Percentiles rank a stretch among this genome's conserved stretches.
Evolutionary conservation across 2,888 invertebrate genomes (phyloP).

Genomic region (Lasioglossum oenotherae): DNA sequence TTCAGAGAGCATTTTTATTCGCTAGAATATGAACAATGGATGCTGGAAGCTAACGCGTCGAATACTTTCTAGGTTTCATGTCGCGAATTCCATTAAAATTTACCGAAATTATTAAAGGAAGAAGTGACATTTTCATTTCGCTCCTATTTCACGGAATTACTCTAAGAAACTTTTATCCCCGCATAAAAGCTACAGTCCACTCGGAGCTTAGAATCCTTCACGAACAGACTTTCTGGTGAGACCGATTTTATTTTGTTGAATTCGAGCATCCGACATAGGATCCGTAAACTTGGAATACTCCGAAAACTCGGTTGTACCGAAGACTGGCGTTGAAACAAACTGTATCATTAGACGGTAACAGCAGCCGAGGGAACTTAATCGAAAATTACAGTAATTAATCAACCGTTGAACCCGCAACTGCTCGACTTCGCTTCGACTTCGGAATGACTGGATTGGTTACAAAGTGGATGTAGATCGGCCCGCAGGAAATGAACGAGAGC

Average conservation of each 20-base stretch:
- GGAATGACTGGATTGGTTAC: not conserved
- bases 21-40: too few relatives aligned
- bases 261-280: not conserved
- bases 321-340: not conserved
- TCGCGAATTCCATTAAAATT: not conserved
- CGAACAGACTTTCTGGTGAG: not conserved
- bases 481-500: constrained; percentile 12
- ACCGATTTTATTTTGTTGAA: not conserved
- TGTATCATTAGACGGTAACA: not conserved
- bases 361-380: not conserved
- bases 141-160: not conserved
- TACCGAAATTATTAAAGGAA: not conserved
- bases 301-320: not conserved
- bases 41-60: too few relatives aligned
- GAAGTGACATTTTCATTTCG: not conserved
- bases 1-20: too few relatives aligned
- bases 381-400: constrained; percentile 7
- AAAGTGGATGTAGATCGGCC: not conserved
- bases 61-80: too few relatives aligned
- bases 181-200: too few relatives aligned
- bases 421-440: not conserved
- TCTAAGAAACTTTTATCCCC: not conserved
- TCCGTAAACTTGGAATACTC: not conserved
- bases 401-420: not conserved
- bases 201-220: too few relatives aligned